Evolutionary conservation across 2,888 invertebrate species (phyloP).

Genomic region (Apocheima hispidaria): DNA sequence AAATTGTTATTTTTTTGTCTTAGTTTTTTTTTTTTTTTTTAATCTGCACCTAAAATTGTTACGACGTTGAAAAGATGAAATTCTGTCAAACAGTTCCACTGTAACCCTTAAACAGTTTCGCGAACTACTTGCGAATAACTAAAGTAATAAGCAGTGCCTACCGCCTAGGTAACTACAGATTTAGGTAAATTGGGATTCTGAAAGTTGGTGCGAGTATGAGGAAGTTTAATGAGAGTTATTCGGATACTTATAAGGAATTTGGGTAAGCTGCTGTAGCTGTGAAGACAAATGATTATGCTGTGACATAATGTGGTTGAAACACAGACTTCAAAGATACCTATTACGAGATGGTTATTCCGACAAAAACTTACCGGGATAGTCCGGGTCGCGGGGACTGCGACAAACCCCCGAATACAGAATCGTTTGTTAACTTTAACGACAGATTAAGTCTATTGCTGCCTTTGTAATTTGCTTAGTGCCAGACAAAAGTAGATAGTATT

Average conservation of each 20-base stretch:
- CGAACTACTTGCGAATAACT: slow-evolving; percentile 46
- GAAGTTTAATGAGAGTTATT: slow-evolving; percentile 43
- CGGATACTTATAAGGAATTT: slow-evolving; percentile 36
- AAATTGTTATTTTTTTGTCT: too few relatives aligned
- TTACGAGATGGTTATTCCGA: too few relatives aligned
- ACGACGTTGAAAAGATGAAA: background rate
- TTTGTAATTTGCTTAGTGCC: too few relatives aligned
- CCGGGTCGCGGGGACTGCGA: too few relatives aligned
- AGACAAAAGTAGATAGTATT: too few relatives aligned
- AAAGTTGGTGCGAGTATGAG: slow-evolving; percentile 41
- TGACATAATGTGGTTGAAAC: background rate
- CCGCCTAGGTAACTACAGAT: slow-evolving; percentile 47
- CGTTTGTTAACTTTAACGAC: too few relatives aligned
- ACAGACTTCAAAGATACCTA: too few relatives aligned
- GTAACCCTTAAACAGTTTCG: slow-evolving; percentile 26
- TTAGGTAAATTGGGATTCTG: slow-evolving; percentile 47
- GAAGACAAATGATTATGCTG: slow-evolving; percentile 3
- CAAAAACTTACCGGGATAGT: too few relatives aligned
- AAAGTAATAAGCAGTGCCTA: slow-evolving; percentile 47
- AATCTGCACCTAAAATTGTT: background rate
- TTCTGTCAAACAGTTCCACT: slow-evolving; percentile 14
- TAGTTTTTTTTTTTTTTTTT: too few relatives aligned
- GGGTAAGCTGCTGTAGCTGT: slow-evolving; percentile 2
- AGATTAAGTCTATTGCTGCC: too few relatives aligned
- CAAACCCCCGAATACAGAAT: too few relatives aligned